Base-by-base conservation (phyloP, 2,113 vertebrate genomes). In the Montifringilla adamsi region DNA sequence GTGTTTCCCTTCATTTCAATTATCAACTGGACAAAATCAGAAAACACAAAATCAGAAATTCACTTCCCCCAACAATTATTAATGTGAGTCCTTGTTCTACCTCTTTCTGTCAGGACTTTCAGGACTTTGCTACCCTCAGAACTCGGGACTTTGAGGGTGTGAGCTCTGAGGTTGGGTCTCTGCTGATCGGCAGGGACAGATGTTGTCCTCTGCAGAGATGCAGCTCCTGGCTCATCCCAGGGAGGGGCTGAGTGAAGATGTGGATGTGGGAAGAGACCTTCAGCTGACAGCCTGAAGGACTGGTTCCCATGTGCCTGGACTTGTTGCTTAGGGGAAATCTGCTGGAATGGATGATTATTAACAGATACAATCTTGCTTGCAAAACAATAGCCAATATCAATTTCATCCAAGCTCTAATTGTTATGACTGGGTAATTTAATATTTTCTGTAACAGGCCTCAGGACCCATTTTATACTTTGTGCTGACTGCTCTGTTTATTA, bases 381-480 rank as follows among this genome's bases (percentile, higher is more conserved):
- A 60, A 74, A 88, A 70, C 15, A 44, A 23, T 44, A 84, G 41
- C 9, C 49, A 72, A 37, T 81, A 89, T 82, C 73, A 64, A 81
- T 89, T 87, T 94, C 1, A 75, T 56, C n/a, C 2, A 24, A 72
- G n/a, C 21, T 68, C 16, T 76, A 87, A 81, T 62, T 2, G 3
- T 79, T 66, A 46, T 49, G 41, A 79, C 14, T 79, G 15, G 46
- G 68, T 82, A 75, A 82, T 84, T 64, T 55, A 91, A 41, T 93
- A 47, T 60, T 91, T 95, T 74, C 59, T 82, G 14, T 53, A 79
- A 64, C 56, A 88, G 19, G 22, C 79, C 27, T 92, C 44, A 37
- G 47, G 31, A 78, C 35, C 47, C 13, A 12, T 90, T 95, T 94
- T 86, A 76, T 62, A 27, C 21, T 88, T 84, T 87, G 46, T 95